phyloP scores from a whole-genome alignment of 2,797 vertebrate genomes.

The Brotogeris chrysoptera region DNA sequence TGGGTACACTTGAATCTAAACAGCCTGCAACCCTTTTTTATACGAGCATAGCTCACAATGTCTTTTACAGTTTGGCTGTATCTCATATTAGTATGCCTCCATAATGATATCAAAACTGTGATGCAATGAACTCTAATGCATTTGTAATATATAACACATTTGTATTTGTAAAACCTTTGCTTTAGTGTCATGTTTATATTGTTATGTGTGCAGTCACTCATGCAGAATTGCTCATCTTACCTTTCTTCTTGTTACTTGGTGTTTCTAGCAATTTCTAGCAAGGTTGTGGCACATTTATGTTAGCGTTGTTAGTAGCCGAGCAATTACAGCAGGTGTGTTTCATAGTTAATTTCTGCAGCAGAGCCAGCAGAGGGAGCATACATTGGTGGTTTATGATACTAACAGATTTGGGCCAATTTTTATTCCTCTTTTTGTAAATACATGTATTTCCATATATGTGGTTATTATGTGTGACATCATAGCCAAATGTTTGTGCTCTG shows the following conservation, averaged over 20 bases:
- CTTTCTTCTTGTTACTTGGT: neutral
- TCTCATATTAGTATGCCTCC: neutral
- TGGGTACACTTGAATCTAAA: neutral
- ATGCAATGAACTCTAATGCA: neutral
- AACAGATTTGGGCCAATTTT: neutral
- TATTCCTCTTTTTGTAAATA: neutral
- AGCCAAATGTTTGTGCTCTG: neutral
- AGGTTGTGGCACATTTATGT: neutral
- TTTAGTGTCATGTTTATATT: neutral
- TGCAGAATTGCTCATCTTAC: neutral
- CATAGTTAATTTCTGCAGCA: constrained; percentile 17
- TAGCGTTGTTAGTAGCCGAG: neutral
- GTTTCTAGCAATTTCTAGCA: neutral
- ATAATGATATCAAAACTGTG: neutral
- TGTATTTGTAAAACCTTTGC: neutral
- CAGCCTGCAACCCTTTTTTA: neutral
- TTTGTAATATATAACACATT: neutral
- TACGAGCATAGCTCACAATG: neutral
- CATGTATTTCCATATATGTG: neutral
- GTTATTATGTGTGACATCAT: neutral
- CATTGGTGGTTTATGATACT: neutral
- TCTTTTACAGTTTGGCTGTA: neutral
- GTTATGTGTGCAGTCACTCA: neutral
- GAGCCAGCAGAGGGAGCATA: constrained; percentile 74
- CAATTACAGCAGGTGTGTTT: neutral